These are phyloP conservation scores for Eurosta solidaginis DNA, from an alignment of 1,140 invertebrate genomes.

Conservation along the genomic window DNA sequence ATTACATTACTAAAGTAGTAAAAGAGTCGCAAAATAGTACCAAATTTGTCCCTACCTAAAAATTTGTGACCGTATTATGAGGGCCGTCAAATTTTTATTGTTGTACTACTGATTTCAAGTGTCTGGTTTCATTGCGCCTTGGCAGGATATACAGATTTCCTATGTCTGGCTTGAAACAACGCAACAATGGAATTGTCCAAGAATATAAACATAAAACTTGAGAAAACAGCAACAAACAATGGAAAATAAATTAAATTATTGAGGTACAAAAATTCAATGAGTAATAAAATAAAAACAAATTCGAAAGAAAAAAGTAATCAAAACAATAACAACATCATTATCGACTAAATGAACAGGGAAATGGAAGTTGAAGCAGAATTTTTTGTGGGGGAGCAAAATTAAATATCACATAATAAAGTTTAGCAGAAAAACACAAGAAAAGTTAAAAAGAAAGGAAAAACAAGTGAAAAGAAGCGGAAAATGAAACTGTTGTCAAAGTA, in stretches of 20 bases:
- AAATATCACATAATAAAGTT: conserved; percentile 3
- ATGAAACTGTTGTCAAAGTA: background rate
- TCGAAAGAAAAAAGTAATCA: conserved; percentile 11
- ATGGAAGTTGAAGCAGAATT: background rate
- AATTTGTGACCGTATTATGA: too few relatives aligned
- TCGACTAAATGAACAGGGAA: background rate
- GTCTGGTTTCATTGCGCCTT: too few relatives aligned
- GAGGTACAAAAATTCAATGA: background rate
- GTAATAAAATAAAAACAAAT: conserved; percentile 2
- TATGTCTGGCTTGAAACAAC: too few relatives aligned
- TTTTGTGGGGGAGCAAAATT: background rate
- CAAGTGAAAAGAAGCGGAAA: background rate
- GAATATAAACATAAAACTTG: background rate
- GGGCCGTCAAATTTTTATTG: too few relatives aligned
- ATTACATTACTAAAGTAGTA: too few relatives aligned
- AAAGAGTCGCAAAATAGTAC: too few relatives aligned
- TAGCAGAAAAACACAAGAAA: background rate
- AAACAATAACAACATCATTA: conserved; percentile 31
- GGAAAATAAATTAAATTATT: conserved; percentile 20
- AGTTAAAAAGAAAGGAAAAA: background rate
- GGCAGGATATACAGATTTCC: too few relatives aligned
- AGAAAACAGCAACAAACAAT: background rate
- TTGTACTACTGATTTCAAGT: too few relatives aligned
- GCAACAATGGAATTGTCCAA: conserved; percentile 28
- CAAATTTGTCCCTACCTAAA: too few relatives aligned